These are phyloP conservation scores for Laticauda colubrina DNA, from an alignment of 2,113 vertebrate species.

Conservation along the genomic window DNA sequence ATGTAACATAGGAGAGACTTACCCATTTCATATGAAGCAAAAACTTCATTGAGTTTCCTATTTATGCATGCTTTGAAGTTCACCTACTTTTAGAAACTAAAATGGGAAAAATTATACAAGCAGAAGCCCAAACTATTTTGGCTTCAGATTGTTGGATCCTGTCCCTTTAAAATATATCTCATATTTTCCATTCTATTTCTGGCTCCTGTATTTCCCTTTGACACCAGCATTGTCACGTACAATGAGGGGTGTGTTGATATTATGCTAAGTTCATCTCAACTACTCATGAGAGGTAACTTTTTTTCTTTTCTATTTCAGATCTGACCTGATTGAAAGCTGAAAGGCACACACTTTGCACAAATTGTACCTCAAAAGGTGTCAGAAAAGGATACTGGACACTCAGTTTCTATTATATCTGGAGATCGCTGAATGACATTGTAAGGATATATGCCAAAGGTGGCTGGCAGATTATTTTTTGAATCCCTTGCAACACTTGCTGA, in stretches of 20 bases:
- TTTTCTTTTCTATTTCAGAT: neutral
- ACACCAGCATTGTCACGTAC: neutral
- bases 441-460: neutral
- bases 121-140: neutral
- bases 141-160: neutral
- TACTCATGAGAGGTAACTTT: neutral
- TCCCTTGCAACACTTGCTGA: neutral
- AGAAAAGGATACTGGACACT: neutral
- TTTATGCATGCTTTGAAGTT: neutral
- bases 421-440: neutral
- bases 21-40: neutral
- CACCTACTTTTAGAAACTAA: neutral
- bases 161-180: conserved; percentile 6
- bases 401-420: neutral
- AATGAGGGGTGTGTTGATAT: neutral
- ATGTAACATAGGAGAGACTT: neutral
- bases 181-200: conserved; percentile 25
- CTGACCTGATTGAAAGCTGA: neutral
- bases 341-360: neutral
- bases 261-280: neutral
- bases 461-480: neutral
- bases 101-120: neutral
- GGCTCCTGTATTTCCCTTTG: conserved; percentile 13
- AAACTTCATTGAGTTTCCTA: neutral
- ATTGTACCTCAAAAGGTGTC: neutral